Conservation (phyloP, 2,113 vertebrate species). For the Chroicocephalus ridibundus region DNA sequence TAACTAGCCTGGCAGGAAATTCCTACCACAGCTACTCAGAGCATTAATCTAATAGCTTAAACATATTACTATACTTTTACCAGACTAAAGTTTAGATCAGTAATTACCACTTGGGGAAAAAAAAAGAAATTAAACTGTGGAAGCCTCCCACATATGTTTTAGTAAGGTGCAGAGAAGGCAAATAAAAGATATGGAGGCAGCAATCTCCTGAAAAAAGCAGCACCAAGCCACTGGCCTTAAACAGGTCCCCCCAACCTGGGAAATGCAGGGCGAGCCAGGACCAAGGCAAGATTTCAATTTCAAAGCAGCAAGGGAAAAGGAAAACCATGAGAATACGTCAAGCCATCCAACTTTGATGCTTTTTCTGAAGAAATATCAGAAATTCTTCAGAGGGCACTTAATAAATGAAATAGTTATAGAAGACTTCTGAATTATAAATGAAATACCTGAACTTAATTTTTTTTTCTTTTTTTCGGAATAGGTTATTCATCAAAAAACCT, state of each 20-base stretch:
- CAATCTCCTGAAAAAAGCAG: neutral
- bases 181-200: neutral
- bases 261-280: neutral
- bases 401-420: slow-evolving; percentile 58
- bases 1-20: neutral
- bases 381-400: slow-evolving; percentile 46
- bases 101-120: neutral
- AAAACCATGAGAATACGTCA: neutral
- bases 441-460: slow-evolving; percentile 48
- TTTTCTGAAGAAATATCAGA: slow-evolving; percentile 16
- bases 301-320: neutral
- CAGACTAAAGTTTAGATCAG: neutral
- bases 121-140: no score
- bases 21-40: neutral
- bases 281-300: neutral
- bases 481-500: slow-evolving; percentile 63
- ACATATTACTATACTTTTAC: neutral
- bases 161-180: neutral
- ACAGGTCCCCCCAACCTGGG: neutral
- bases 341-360: neutral
- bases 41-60: neutral
- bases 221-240: neutral
- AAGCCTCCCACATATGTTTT: neutral
- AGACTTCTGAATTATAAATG: slow-evolving; percentile 70
- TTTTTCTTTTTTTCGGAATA: slow-evolving; percentile 48